phyloP scores from a whole-genome alignment of 2,888 invertebrate species.

The Pammene fasciana region DNA sequence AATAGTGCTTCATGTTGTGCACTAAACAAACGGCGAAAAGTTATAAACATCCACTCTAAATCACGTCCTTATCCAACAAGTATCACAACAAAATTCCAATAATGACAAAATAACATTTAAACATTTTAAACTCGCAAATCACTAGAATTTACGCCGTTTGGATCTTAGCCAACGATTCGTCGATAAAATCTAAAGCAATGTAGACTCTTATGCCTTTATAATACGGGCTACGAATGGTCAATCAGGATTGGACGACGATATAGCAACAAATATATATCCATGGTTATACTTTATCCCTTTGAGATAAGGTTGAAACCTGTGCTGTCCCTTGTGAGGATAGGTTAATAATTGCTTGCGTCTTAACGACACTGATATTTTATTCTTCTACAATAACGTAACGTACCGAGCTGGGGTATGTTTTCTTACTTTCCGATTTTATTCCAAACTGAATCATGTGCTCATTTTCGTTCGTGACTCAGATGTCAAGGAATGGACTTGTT shows the following conservation, averaged over 20 bases:
- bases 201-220: too few species aligned
- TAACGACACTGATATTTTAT: too few species aligned
- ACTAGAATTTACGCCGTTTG: conserved; percentile 12
- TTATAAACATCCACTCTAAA: background rate
- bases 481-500: background rate
- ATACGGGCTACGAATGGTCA: too few species aligned
- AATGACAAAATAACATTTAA: conserved; percentile 11
- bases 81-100: conserved; percentile 23
- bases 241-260: too few species aligned
- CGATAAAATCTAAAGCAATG: background rate
- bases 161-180: conserved; percentile 13
- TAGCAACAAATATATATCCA: too few species aligned
- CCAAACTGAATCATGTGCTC: background rate
- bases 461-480: conserved; percentile 6
- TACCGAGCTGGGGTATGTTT: background rate
- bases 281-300: too few species aligned
- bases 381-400: too few species aligned
- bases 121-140: conserved; percentile 6
- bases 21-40: background rate
- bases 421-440: background rate
- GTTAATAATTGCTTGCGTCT: too few species aligned
- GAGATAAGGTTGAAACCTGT: too few species aligned
- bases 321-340: background rate
- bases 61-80: conserved; percentile 44
- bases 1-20: too few species aligned